Percentiles rank a stretch among this genome's conserved stretches.
Evolutionary conservation across 2,797 vertebrate genomes (phyloP).

Genomic region (Mormyrops attenuatus): DNA sequence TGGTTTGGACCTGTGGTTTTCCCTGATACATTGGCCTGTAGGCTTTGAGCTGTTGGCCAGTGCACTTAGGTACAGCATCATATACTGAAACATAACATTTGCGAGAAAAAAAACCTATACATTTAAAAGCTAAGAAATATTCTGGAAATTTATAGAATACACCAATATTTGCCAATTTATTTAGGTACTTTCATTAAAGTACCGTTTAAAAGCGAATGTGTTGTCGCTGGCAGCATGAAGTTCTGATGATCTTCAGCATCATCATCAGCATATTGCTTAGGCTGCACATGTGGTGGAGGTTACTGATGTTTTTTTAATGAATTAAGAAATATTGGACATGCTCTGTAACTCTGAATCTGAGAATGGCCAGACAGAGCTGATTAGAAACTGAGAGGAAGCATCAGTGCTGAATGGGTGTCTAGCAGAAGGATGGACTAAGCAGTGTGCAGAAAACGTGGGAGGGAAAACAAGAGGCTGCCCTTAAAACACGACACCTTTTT

Average conservation of each 20-base stretch:
- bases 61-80: not conserved
- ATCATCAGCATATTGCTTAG: constrained; percentile 4
- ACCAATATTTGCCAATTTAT: not conserved
- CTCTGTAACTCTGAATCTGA: constrained; percentile 13
- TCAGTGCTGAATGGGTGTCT: not conserved
- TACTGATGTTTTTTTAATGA: constrained; percentile 15
- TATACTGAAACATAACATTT: not conserved
- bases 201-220: not conserved
- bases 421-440: not conserved
- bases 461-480: not conserved
- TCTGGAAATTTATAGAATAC: not conserved
- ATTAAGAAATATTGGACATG: constrained; percentile 13
- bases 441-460: not conserved
- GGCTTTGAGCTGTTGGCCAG: not conserved
- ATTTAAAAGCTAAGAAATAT: not conserved
- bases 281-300: not conserved
- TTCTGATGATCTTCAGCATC: not conserved
- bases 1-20: not conserved
- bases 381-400: not conserved
- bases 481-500: not conserved
- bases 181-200: constrained; percentile 9
- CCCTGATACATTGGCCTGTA: not conserved
- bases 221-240: not conserved
- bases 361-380: constrained; percentile 3
- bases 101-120: not conserved